Percentiles rank a stretch among this genome's conserved stretches.
These are phyloP conservation scores for Mixornis gularis DNA, from an alignment of 2,113 vertebrate genomes.

Conservation along the genomic window DNA sequence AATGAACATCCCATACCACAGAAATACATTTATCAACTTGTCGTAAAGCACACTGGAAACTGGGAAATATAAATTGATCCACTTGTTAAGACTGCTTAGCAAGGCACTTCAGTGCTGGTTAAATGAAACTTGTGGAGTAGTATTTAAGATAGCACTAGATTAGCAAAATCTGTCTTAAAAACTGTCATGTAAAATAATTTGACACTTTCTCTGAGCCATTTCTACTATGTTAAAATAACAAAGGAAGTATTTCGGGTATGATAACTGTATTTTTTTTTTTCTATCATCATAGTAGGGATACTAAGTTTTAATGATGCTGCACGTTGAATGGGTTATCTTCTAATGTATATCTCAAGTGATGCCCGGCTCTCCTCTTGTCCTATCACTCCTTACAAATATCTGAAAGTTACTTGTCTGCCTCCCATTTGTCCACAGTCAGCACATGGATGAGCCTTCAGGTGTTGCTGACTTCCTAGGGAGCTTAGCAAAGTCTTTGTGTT, in stretches of 20 bases:
- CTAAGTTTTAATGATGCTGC: background rate
- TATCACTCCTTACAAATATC: background rate
- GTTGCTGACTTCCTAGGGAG: background rate
- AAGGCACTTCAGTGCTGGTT: slow-evolving; percentile 23
- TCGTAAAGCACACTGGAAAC: background rate
- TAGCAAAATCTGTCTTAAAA: slow-evolving; percentile 22
- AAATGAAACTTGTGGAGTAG: slow-evolving; percentile 32
- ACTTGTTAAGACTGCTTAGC: background rate
- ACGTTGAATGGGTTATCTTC: background rate
- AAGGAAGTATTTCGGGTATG: slow-evolving; percentile 19
- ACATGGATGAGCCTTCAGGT: background rate
- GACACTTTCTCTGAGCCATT: slow-evolving; percentile 44
- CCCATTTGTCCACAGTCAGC: background rate
- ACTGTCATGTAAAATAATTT: background rate
- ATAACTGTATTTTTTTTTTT: background rate
- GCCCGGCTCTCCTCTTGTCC: background rate
- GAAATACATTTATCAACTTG: background rate
- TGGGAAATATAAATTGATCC: background rate
- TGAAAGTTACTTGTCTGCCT: background rate
- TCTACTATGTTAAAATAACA: background rate
- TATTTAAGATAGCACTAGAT: slow-evolving; percentile 4
- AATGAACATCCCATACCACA: background rate
- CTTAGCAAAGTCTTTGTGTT: background rate
- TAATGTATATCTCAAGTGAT: background rate
- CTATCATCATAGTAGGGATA: background rate